Percentiles rank a stretch among this genome's conserved stretches.
These are phyloP conservation scores for Panagrolaimus sp. DNA, from an alignment of 1,140 invertebrate genomes.

Conservation along the genomic window DNA sequence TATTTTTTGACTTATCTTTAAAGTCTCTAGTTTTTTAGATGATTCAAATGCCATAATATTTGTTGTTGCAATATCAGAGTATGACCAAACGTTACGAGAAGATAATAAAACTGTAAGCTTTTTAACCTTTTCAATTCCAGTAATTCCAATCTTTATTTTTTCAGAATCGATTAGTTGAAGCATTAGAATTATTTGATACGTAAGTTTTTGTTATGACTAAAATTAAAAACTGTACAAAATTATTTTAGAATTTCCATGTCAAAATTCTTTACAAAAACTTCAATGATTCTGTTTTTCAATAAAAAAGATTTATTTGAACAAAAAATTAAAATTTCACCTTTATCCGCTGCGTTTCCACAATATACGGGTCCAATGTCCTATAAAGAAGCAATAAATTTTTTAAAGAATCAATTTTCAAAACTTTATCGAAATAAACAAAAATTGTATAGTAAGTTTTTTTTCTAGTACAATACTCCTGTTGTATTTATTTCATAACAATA, in stretches of 20 bases:
- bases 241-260: slow-evolving; percentile 61
- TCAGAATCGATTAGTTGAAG: slow-evolving; percentile 61
- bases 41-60: slow-evolving; percentile 31
- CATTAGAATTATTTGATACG: slow-evolving; percentile 59
- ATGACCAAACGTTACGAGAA: slow-evolving; percentile 36
- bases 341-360: slow-evolving; percentile 26
- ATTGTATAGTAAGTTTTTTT: slow-evolving; percentile 24
- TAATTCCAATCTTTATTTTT: slow-evolving; percentile 18
- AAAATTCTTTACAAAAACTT: slow-evolving; percentile 59
- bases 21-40: slow-evolving; percentile 54
- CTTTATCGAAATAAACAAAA: slow-evolving; percentile 42
- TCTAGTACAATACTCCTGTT: too few species aligned
- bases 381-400: slow-evolving; percentile 35
- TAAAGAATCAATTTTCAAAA: slow-evolving; percentile 33
- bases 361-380: slow-evolving; percentile 40
- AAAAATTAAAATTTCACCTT: slow-evolving; percentile 58
- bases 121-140: slow-evolving; percentile 2
- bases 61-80: slow-evolving; percentile 48
- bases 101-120: slow-evolving; percentile 33
- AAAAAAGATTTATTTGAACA: slow-evolving; percentile 63
- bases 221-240: too few species aligned
- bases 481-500: too few species aligned
- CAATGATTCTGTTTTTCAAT: slow-evolving; percentile 58
- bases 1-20: slow-evolving; percentile 6
- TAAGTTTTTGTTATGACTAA: too few species aligned